These are phyloP conservation scores for Microtus pennsylvanicus DNA, from an alignment of 2,113 vertebrate genomes.

Conservation along the genomic window DNA sequence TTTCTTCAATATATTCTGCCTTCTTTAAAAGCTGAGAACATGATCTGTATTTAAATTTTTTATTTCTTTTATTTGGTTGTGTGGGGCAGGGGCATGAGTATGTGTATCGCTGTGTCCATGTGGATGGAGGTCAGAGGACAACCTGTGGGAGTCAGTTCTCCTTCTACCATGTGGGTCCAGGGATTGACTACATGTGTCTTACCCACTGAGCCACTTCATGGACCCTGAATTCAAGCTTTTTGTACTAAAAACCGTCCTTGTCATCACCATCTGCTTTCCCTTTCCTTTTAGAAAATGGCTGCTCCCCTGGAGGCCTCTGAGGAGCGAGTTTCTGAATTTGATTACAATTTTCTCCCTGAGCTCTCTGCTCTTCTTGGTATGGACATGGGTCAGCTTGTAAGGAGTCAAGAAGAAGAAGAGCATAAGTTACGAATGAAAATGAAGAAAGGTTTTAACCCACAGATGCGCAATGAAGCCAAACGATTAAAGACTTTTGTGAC, in stretches of 20 bases:
- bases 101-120: neutral
- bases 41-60: neutral
- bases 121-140: neutral
- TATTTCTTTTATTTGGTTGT: neutral
- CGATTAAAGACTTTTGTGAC: slow-evolving; percentile 19
- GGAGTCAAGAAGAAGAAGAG: neutral
- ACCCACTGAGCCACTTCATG: neutral
- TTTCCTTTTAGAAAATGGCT: slow-evolving; percentile 54
- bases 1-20: neutral
- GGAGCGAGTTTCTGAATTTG: neutral
- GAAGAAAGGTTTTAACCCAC: slow-evolving; percentile 51
- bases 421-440: neutral
- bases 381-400: rapidly evolving
- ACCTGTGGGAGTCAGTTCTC: neutral
- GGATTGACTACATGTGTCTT: neutral
- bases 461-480: slow-evolving; percentile 53
- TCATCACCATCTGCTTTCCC: neutral
- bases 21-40: neutral
- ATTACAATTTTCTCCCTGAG: neutral
- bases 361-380: neutral
- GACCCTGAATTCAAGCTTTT: neutral
- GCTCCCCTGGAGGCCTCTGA: neutral
- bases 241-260: neutral
- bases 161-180: neutral
- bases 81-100: neutral